phyloP scores from a whole-genome alignment of 2,797 vertebrate genomes.

The Otolemur crassicaudatus region DNA sequence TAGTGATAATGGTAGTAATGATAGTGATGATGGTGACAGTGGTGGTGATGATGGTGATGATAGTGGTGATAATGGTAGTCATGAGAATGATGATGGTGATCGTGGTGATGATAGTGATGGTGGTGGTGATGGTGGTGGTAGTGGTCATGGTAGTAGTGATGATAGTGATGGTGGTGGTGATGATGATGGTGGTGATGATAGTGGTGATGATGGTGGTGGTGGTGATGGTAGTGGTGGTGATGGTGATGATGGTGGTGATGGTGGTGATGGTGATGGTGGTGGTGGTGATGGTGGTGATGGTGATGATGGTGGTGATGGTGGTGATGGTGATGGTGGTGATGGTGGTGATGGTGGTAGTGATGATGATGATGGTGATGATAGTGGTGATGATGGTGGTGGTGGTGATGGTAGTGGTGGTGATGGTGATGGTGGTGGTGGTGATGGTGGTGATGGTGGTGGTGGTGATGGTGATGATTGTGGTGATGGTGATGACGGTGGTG shows the following conservation, averaged over 20 bases:
- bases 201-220: rapidly evolving
- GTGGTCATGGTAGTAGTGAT: rapidly evolving
- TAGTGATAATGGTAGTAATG: no score
- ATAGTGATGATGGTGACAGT: no score
- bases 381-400: background rate
- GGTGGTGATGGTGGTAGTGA: no score
- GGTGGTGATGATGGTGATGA: background rate
- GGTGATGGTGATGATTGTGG: rapidly evolving
- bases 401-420: no score
- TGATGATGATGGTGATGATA: rapidly evolving
- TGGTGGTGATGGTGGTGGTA: background rate
- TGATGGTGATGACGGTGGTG: no score
- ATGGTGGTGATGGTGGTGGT: no score
- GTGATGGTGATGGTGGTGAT: rapidly evolving
- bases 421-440: background rate
- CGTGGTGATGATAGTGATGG: no score
- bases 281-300: background rate
- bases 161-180: rapidly evolving
- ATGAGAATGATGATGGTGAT: background rate
- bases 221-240: rapidly evolving
- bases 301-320: background rate
- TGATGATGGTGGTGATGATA: rapidly evolving
- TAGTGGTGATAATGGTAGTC: background rate
- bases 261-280: background rate
- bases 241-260: no score